Evolutionary conservation across 1,140 invertebrate species (phyloP), one percentile per base, ranked within the genome.

Genomic region (Cephus cinctus): DNA sequence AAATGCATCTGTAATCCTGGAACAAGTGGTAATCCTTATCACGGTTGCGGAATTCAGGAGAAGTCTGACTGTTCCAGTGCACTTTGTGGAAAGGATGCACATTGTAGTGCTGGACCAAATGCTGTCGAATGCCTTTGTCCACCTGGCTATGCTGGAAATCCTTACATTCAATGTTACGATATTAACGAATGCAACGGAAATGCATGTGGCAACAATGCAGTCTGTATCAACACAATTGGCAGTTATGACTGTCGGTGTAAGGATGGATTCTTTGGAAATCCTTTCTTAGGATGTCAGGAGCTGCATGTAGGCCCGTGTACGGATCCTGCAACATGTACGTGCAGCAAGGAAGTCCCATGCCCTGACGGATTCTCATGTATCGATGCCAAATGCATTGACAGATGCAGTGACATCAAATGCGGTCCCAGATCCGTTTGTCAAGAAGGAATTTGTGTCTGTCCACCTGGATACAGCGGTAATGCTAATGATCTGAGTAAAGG

Each of bases 211-310:
- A 78, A 82, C 49, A 90, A 92, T 68, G 91, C 92, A 1, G 84
- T 88, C 15, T 96, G 93, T 61, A 87, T 95, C 31, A 95, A 96
- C 61, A 91, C 88, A 0, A 81, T 86, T 4, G 92, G 92, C 34
- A 86, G 87, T 55, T 95, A 86, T 60, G 90, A 92, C 63, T 96
- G 93, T 69, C 80, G 86, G 2, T 96, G 93, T 61, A 83, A 87
- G 55, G 86, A 86, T 44, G 84, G 85, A 31, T 89, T 84, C 67
- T 83, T 85, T 41, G 92, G 92, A 32, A 92, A 94, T 80, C 91
- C 92, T 0, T 94, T 92, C 61, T 78, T 85, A 45, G 82, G 85
- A 50, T 94, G 91, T 61, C 81, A 83, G 20, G 76, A 81, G 61
- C 75, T 87, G 5, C 80, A 86, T 55, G 78, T 83, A 27, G 80